Evolutionary conservation across 2,888 invertebrate species (phyloP).

Genomic region (Tetheella fluctuosa): DNA sequence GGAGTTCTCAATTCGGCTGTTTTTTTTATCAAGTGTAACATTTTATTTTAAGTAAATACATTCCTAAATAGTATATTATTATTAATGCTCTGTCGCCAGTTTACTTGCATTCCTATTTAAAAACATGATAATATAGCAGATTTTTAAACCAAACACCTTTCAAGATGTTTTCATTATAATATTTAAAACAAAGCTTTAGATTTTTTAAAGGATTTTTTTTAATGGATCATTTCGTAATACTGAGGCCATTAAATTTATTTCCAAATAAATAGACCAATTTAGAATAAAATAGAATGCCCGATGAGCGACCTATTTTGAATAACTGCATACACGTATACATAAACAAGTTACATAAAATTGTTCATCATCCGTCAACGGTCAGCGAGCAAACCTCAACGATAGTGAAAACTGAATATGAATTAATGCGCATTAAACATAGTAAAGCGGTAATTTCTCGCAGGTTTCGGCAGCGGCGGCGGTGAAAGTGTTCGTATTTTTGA

Average conservation of each 20-base stretch:
- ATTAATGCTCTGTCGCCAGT: background rate
- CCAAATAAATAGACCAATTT: too few relatives aligned
- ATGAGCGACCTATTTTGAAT: background rate
- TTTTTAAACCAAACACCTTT: too few relatives aligned
- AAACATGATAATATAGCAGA: background rate
- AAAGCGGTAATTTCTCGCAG: conserved; percentile 55
- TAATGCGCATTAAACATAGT: conserved; percentile 43
- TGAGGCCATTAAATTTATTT: too few relatives aligned
- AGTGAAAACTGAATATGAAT: conserved; percentile 47
- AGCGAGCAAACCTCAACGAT: conserved; percentile 29
- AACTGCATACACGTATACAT: too few relatives aligned
- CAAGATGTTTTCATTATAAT: too few relatives aligned
- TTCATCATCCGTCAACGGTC: background rate
- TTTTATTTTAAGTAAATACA: too few relatives aligned
- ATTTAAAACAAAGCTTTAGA: background rate
- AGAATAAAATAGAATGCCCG: background rate
- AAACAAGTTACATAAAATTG: conserved; percentile 10
- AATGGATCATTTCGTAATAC: too few relatives aligned
- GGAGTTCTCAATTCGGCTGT: too few relatives aligned
- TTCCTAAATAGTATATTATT: background rate
- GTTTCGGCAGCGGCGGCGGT: conserved; percentile 66
- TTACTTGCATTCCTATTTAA: background rate
- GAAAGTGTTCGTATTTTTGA: conserved; percentile 80
- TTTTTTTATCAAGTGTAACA: too few relatives aligned
- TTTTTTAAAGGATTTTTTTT: too few relatives aligned